phyloP scores from a whole-genome alignment of 2,888 invertebrate genomes.

The Gastracanthus pulcherrimus region DNA sequence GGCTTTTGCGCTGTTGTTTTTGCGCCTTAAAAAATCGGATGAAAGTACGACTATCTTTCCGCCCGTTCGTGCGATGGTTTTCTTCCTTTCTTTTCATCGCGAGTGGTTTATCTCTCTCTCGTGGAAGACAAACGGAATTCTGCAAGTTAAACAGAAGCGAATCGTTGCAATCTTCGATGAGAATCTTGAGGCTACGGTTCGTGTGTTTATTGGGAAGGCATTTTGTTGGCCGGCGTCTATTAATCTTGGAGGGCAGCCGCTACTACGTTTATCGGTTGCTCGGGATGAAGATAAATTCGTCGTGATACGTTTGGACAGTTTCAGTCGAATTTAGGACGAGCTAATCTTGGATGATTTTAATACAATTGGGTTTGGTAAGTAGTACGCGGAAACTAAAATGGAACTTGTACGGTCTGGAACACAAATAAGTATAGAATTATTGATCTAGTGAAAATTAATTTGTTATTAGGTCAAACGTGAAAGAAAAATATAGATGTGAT shows the following conservation, averaged over 20 bases:
- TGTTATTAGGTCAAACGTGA: too few relatives aligned
- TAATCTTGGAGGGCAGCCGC: not conserved
- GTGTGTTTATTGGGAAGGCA: not conserved
- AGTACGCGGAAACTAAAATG: not conserved
- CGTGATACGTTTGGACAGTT: not conserved
- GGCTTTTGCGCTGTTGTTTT: not conserved
- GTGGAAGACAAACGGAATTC: too few relatives aligned
- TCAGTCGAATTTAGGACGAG: not conserved
- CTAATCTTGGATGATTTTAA: not conserved
- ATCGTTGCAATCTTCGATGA: not conserved
- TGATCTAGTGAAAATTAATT: too few relatives aligned
- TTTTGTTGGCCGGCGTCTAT: not conserved
- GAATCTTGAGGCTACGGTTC: too few relatives aligned
- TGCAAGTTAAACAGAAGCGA: not conserved
- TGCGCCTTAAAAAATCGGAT: not conserved
- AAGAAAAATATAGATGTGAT: too few relatives aligned
- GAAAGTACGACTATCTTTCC: too few relatives aligned
- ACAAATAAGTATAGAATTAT: not conserved
- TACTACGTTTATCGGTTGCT: not conserved
- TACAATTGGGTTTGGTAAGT: not conserved
- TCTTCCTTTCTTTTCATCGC: not conserved
- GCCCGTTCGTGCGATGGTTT: too few relatives aligned
- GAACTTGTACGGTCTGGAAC: not conserved
- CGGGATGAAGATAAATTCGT: slow-evolving; percentile 9
- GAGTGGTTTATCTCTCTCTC: too few relatives aligned